These are phyloP conservation scores for Micronisus gabar DNA, from an alignment of 2,113 vertebrate genomes.

Conservation along the genomic window DNA sequence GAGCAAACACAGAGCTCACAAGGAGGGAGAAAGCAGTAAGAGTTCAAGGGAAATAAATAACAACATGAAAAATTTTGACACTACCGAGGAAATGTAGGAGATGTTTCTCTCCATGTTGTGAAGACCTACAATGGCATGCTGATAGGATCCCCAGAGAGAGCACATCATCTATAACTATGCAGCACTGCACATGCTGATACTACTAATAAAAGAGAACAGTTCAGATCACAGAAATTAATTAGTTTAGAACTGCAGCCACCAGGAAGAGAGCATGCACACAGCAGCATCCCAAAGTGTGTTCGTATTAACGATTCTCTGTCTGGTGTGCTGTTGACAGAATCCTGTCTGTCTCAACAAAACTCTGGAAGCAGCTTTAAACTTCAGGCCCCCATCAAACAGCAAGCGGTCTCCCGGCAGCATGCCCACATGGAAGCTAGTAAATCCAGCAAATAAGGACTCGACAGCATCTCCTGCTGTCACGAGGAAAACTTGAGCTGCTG, in stretches of 20 bases:
- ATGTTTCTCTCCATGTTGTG: slow-evolving; percentile 26
- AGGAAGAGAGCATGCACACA: slow-evolving; percentile 58
- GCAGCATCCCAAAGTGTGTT: slow-evolving; percentile 55
- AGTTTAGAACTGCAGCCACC: slow-evolving; percentile 70
- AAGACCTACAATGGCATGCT: slow-evolving; percentile 58
- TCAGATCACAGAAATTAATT: slow-evolving; percentile 76
- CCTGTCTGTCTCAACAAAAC: slow-evolving; percentile 74
- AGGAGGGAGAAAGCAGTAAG: slow-evolving; percentile 31
- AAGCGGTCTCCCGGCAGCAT: slow-evolving; percentile 46
- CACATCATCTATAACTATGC: slow-evolving; percentile 53
- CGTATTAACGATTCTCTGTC: slow-evolving; percentile 59
- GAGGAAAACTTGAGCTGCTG: slow-evolving; percentile 52
- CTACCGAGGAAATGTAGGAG: slow-evolving; percentile 30
- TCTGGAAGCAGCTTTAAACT: slow-evolving; percentile 72
- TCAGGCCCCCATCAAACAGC: slow-evolving; percentile 59
- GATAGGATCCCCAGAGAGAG: slow-evolving; percentile 66
- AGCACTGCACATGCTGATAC: slow-evolving; percentile 66
- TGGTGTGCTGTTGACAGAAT: slow-evolving; percentile 71
- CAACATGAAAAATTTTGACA: slow-evolving; percentile 54
- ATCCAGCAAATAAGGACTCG: slow-evolving; percentile 58
- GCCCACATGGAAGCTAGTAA: slow-evolving; percentile 56
- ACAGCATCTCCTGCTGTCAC: slow-evolving; percentile 67
- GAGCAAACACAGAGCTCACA: slow-evolving; percentile 45
- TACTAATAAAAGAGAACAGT: slow-evolving; percentile 70
- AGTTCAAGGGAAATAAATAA: slow-evolving; percentile 65